These are phyloP conservation scores for Cyprinodon brontotheroides DNA, from an alignment of 2,113 vertebrate genomes.

Conservation along the genomic window DNA sequence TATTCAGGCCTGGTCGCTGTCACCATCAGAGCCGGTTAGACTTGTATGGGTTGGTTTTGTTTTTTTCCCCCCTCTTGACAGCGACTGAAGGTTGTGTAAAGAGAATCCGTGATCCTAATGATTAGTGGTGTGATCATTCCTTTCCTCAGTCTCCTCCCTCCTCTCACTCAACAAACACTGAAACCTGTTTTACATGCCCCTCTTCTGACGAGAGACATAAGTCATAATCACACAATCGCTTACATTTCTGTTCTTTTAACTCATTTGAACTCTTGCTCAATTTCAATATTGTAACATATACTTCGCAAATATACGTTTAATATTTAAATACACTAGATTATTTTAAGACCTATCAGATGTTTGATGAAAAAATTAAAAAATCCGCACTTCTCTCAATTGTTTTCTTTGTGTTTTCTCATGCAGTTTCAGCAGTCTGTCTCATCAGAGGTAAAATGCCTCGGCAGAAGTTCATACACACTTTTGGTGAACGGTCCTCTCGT, in stretches of 20 bases:
- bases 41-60: conserved; percentile 31
- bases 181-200: conserved; percentile 55
- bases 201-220: conserved; percentile 17
- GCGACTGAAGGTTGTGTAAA: conserved; percentile 8
- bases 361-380: neutral
- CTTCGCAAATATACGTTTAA: neutral
- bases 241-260: conserved; percentile 10
- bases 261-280: neutral
- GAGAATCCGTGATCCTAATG: conserved; percentile 42
- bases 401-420: neutral
- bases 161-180: conserved; percentile 32
- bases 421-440: conserved; percentile 91
- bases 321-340: neutral
- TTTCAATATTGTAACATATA: neutral
- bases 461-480: conserved; percentile 87
- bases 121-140: conserved; percentile 48
- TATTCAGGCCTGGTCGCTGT: conserved; percentile 10
- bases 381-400: neutral
- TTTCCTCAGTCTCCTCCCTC: conserved; percentile 31
- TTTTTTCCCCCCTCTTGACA: neutral
- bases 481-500: conserved; percentile 90
- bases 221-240: conserved; percentile 24
- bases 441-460: conserved; percentile 87
- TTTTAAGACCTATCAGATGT: neutral
- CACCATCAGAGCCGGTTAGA: conserved; percentile 28